Conservation (phyloP, 2,797 vertebrate species). For the Schizothorax lantsangensis region DNA sequence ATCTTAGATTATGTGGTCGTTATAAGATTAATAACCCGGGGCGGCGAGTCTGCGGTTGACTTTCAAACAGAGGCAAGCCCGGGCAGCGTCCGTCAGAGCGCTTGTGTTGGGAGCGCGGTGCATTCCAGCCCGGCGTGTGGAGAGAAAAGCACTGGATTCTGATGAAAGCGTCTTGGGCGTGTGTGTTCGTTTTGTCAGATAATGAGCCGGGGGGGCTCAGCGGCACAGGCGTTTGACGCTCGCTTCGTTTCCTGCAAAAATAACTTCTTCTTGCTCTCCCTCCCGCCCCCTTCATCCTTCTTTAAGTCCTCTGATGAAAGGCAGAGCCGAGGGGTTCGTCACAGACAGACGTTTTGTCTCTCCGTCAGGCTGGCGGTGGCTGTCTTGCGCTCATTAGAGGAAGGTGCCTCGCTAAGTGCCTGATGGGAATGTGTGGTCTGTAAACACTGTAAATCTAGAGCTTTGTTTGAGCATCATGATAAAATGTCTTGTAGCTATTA, state of each 20-base stretch:
- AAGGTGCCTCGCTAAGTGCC: neutral
- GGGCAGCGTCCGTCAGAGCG: conserved; percentile 82
- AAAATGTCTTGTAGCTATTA: neutral
- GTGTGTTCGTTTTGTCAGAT: conserved; percentile 84
- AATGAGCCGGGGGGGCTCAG: conserved; percentile 85
- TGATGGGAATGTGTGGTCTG: conserved; percentile 2
- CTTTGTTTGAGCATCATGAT: neutral
- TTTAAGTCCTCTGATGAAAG: conserved; percentile 63
- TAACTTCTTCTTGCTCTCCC: conserved; percentile 65
- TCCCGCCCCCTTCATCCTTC: conserved; percentile 58
- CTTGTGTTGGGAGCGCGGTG: conserved; percentile 81
- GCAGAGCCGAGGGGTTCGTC: conserved; percentile 74
- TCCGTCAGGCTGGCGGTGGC: conserved; percentile 66
- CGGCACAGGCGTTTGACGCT: conserved; percentile 86
- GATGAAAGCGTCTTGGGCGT: conserved; percentile 83
- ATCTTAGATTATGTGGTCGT: conserved; percentile 86
- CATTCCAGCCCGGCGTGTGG: conserved; percentile 80
- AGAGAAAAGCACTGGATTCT: conserved; percentile 73
- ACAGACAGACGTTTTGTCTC: conserved; percentile 75
- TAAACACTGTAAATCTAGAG: neutral
- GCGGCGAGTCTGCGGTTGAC: conserved; percentile 85
- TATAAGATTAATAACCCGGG: conserved; percentile 88
- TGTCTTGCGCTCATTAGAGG: conserved; percentile 69
- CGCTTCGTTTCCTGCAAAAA: conserved; percentile 85
- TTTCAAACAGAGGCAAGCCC: conserved; percentile 91